Evolutionary conservation across 2,113 vertebrate species (phyloP).

Genomic region (Mugil cephalus): DNA sequence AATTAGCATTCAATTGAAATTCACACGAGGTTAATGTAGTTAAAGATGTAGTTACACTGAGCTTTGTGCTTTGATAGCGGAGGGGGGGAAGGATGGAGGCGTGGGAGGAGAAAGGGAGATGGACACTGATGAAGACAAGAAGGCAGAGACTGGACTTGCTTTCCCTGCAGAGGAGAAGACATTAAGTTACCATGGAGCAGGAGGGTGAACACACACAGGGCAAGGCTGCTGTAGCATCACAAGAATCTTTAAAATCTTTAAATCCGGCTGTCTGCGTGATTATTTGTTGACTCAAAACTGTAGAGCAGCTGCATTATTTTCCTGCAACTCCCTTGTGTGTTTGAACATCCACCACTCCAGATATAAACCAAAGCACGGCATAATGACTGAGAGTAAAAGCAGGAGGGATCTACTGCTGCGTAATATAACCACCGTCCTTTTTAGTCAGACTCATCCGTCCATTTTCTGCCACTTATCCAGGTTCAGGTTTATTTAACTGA

Average conservation of each 20-base stretch:
- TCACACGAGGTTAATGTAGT: not conserved
- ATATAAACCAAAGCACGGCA: too few species aligned
- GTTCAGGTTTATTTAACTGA: not conserved
- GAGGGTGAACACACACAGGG: not conserved
- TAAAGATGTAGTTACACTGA: not conserved
- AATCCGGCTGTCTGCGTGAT: not conserved
- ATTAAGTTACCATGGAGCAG: not conserved
- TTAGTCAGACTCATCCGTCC: too few species aligned
- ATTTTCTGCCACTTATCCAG: conserved; percentile 1
- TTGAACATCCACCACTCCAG: not conserved
- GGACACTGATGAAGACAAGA: not conserved
- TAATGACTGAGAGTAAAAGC: too few species aligned
- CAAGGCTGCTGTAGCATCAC: not conserved
- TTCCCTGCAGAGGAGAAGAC: conserved; percentile 5
- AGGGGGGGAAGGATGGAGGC: not conserved
- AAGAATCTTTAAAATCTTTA: too few species aligned
- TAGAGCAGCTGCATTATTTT: conserved; percentile 9
- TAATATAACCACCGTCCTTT: too few species aligned
- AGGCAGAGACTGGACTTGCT: conserved; percentile 4
- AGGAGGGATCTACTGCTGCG: too few species aligned
- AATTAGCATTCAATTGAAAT: not conserved
- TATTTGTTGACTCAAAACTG: not conserved
- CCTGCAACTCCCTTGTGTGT: conserved; percentile 11
- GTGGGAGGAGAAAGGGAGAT: not conserved
- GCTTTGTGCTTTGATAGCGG: not conserved